phyloP scores from a whole-genome alignment of 2,113 vertebrate species.

The Misgurnus anguillicaudatus region DNA sequence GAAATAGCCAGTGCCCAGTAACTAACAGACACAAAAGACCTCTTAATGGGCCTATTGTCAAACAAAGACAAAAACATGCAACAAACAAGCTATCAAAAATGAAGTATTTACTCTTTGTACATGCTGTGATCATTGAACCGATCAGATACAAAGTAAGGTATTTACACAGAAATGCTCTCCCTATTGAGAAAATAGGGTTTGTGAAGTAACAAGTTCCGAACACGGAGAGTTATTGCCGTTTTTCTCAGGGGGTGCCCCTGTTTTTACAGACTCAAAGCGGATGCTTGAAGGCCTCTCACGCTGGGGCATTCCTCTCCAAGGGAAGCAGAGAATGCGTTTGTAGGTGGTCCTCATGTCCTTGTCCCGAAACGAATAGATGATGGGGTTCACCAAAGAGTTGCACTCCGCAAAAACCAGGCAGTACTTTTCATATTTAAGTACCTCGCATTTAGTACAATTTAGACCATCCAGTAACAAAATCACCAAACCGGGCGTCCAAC shows the following conservation, averaged over 20 bases:
- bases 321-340: conserved; percentile 82
- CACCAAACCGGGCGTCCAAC: conserved; percentile 89
- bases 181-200: conserved; percentile 3
- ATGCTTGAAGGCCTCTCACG: conserved; percentile 45
- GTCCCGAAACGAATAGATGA: conserved; percentile 88
- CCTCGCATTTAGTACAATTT: conserved; percentile 72
- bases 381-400: conserved; percentile 89
- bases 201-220: not conserved
- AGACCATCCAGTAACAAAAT: conserved; percentile 86
- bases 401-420: conserved; percentile 87
- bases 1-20: not conserved
- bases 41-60: not conserved
- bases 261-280: conserved; percentile 55
- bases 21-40: conserved; percentile 15
- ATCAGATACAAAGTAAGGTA: conserved; percentile 29
- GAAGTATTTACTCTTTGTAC: conserved; percentile 32
- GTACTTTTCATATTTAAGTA: conserved; percentile 84
- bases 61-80: conserved; percentile 16
- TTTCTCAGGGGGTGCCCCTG: conserved; percentile 69
- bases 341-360: conserved; percentile 88
- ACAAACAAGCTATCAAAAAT: conserved; percentile 32
- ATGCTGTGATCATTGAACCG: not conserved
- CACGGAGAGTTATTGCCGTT: conserved; percentile 62
- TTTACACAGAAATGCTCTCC: conserved; percentile 1
- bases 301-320: conserved; percentile 57